These are phyloP conservation scores for Lithophane leautieri DNA, from an alignment of 2,888 invertebrate species.

Conservation along the genomic window DNA sequence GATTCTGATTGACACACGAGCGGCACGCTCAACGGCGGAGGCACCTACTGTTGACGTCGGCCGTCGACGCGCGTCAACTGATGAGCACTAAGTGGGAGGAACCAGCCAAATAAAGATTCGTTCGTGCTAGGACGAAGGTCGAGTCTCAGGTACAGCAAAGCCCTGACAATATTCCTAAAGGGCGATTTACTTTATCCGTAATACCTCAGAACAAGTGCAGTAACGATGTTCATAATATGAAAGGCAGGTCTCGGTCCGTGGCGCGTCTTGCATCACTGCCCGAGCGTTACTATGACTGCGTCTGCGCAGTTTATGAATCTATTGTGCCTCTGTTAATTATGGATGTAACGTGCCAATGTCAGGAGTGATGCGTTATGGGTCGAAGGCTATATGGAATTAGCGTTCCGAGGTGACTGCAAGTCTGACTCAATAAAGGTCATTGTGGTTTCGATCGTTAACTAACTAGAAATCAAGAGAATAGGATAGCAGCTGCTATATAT, in stretches of 20 bases:
- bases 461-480: no score
- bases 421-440: not conserved
- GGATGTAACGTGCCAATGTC: conserved; percentile 56
- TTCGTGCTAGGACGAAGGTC: not conserved
- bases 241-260: conserved; percentile 75
- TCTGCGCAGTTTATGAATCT: conserved; percentile 53
- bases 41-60: no score
- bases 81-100: not conserved
- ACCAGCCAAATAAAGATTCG: not conserved
- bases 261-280: conserved; percentile 78
- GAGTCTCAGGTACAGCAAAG: not conserved
- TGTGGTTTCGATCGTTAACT: not conserved
- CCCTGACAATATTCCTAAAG: not conserved
- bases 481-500: no score
- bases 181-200: not conserved
- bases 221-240: conserved; percentile 62
- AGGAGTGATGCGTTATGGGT: conserved; percentile 27
- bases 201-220: conserved; percentile 57
- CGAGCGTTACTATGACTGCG: conserved; percentile 73
- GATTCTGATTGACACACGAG: no score
- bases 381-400: not conserved
- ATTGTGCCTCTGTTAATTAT: conserved; percentile 52
- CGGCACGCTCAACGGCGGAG: no score
- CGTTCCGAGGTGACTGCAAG: not conserved
- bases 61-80: no score